Conservation (phyloP, 2,888 invertebrate species). For the Caenorhabditis sp. region DNA sequence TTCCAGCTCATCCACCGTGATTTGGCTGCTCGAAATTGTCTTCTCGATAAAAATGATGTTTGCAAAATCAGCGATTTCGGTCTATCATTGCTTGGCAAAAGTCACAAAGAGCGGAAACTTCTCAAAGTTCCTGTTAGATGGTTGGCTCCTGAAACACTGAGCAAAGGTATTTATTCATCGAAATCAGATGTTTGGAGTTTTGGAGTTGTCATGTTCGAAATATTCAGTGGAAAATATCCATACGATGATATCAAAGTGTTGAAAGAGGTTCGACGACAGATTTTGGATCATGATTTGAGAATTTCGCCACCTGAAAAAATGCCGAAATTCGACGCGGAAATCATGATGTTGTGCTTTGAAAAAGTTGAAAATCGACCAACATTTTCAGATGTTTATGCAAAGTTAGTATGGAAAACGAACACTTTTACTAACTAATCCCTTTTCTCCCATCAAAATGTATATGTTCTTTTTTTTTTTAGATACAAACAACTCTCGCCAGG, state of each 20-base stretch:
- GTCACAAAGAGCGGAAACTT: slow-evolving; percentile 52
- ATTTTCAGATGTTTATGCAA: slow-evolving; percentile 22
- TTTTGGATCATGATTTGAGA: slow-evolving; percentile 26
- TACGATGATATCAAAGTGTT: slow-evolving; percentile 42
- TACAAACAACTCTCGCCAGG: slow-evolving; percentile 25
- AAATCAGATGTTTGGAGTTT: slow-evolving; percentile 58
- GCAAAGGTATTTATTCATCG: slow-evolving; percentile 47
- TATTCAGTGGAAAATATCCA: slow-evolving; percentile 46
- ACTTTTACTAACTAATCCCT: neutral
- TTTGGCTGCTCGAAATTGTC: slow-evolving; percentile 52
- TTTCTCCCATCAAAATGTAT: neutral
- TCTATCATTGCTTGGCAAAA: slow-evolving; percentile 49
- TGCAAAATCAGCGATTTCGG: slow-evolving; percentile 63
- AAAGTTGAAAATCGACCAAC: slow-evolving; percentile 12
- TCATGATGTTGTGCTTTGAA: slow-evolving; percentile 44
- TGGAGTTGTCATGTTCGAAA: slow-evolving; percentile 53
- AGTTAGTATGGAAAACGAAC: slow-evolving; percentile 6
- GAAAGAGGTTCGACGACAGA: slow-evolving; percentile 26
- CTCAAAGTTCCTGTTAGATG: slow-evolving; percentile 55
- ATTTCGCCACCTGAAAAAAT: slow-evolving; percentile 27
- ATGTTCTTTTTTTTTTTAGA: slow-evolving; percentile 3
- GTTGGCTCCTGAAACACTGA: slow-evolving; percentile 54
- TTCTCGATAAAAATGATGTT: slow-evolving; percentile 39
- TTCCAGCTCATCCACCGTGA: slow-evolving; percentile 54
- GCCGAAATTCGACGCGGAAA: slow-evolving; percentile 19